Conservation (phyloP, 2,113 vertebrate species). For the Saccopteryx leptura region DNA sequence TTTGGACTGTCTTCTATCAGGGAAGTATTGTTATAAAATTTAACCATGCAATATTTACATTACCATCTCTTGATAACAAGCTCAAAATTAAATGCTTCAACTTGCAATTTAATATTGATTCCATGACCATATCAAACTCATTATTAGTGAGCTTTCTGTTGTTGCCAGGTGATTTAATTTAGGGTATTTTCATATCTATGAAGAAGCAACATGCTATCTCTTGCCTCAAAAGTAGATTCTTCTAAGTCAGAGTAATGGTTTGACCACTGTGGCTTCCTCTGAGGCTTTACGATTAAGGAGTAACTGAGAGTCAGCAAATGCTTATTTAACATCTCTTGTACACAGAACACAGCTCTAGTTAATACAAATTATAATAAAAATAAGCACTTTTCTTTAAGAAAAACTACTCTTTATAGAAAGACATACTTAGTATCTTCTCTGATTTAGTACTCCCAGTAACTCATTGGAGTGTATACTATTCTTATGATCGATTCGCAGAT, state of each 20-base stretch:
- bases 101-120: background rate
- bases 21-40: background rate
- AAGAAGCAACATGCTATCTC: background rate
- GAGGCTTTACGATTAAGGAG: background rate
- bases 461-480: background rate
- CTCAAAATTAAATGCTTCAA: background rate
- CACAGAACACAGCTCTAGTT: background rate
- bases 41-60: background rate
- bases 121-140: background rate
- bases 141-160: background rate
- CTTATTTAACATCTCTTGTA: background rate
- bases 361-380: conserved; percentile 21
- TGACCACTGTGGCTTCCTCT: background rate
- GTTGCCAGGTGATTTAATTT: background rate
- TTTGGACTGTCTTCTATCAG: background rate
- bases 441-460: background rate
- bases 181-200: background rate
- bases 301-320: background rate
- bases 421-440: background rate
- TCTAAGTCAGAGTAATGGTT: background rate
- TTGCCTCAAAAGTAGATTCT: background rate
- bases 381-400: background rate
- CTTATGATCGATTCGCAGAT: background rate
- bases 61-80: background rate
- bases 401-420: background rate